Base-by-base conservation (phyloP, 1,140 invertebrate genomes). In the Branchinecta lindahli region DNA sequence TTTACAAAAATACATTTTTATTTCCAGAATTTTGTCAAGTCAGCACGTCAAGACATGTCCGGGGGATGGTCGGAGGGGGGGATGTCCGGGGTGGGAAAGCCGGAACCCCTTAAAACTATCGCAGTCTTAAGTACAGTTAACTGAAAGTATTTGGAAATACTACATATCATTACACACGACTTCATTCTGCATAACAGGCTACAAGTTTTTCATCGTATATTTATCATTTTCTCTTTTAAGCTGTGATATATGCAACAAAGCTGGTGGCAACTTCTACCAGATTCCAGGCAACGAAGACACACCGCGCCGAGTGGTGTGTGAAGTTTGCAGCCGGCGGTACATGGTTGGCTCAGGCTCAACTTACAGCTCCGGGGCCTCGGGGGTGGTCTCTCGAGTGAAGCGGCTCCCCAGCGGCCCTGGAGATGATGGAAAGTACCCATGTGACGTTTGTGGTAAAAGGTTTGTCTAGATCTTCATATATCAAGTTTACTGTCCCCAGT, bases 161-260 rank as follows among this genome's bases (percentile, higher is more conserved):
- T 33, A 33, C 1, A 33, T 33, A 33, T 33, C 33, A 33, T 1
- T 33, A 33, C 33, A 33, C 33, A 33, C 33, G 5, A 33, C 33
- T 33, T 33, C 33, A 33, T 33, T 5, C 33, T 5, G 33, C 5
- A 33, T 33, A 1, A 33, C 33, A 33, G 33, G 33, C 2, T 33
- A 33, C 33, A 33, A 33, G 33, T 33, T 33, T 33, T 33, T 33
- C 33, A 5, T 33, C 33, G 33, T 1, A 33, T 33, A 33, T 33
- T 33, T 33, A 33, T 33, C 33, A 1, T 33, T 33, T 12, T 61
- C 18, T 61, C n/a, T 61, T 61, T 61, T 15, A 15, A 61, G 52
- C 52, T 61, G 52, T 61, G 52, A 61, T 61, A 61, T 61, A 1
- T 61, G 52, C 18, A 61, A 61, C 52, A 61, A 61, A 61, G 52